Evolutionary conservation across 1,140 invertebrate genomes (phyloP), one percentile per base, ranked within the genome.

Genomic region (Chrysoperla carnea): DNA sequence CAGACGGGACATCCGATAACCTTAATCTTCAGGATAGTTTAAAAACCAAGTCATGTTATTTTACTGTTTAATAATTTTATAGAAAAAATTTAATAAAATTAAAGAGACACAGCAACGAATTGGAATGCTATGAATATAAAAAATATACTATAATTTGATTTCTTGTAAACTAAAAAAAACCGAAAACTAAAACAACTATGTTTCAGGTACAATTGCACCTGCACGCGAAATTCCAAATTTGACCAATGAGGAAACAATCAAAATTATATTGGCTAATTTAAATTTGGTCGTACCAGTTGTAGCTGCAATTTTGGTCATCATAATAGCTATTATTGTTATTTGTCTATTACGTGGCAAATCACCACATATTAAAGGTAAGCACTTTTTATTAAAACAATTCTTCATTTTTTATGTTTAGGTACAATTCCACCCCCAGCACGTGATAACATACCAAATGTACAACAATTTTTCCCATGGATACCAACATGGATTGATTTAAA

Each of bases 211-310:
- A 65, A 86, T 92, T 66, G 84, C 85, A 63, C 88, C 88, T 60
- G 79, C 84, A 58, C 78, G 83, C 61, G 83, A 91, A 61, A 70
- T 86, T 49, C 79, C 74, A 52, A 77, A 85, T 56, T 68, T 78
- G 51, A 76, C 75, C 51, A 69, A 74, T 51, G 81, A 86, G 62
- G 81, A 84, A 62, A 81, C 81, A 48, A 71, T 86, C 65, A 78
- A 78, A 71, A 76, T 84, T 54, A 74, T 88, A 54, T 73, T 86
- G 57, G 76, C 81, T 49, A 89, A 93, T 64, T 72, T 91, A 52
- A 89, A 92, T 70, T 76, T 94, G 54, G 84, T 93, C 64, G 84
- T 94, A 50, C 90, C 91, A n/a, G 81, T 92, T 48, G 81, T 86
- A 53, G 86, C 85, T 45, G 86, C 87, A 46, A 70, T 90, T 45